Conservation (phyloP, 2,797 vertebrate genomes). For the Pseudochirops corinnae region DNA sequence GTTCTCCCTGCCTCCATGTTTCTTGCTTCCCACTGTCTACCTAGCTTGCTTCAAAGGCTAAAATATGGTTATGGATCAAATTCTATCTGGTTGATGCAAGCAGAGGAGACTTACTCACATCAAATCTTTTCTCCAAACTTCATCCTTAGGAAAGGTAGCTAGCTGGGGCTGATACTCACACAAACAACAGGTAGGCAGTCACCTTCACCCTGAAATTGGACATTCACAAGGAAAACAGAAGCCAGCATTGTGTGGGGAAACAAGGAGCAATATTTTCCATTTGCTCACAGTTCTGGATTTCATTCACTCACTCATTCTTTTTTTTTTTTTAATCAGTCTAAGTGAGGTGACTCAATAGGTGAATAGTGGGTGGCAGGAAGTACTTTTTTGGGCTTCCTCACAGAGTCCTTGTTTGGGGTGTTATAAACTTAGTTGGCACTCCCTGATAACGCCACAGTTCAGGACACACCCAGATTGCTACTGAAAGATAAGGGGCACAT, state of each 20-base stretch:
- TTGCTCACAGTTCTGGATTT: slow-evolving; percentile 58
- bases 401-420: slow-evolving; percentile 33
- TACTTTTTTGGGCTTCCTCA: slow-evolving; percentile 73
- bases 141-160: neutral
- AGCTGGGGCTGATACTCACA: neutral
- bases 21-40: neutral
- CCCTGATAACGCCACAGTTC: neutral
- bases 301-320: slow-evolving; percentile 19
- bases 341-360: slow-evolving; percentile 12
- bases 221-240: slow-evolving; percentile 16
- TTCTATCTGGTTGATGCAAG: neutral
- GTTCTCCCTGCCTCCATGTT: neutral
- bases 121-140: neutral
- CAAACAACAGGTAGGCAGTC: neutral
- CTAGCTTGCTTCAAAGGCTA: neutral
- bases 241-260: neutral
- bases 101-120: neutral
- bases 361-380: slow-evolving; percentile 64
- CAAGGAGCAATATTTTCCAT: slow-evolving; percentile 69
- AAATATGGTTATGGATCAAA: neutral
- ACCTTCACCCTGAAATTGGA: slow-evolving; percentile 16
- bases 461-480: slow-evolving; percentile 40
- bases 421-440: slow-evolving; percentile 37
- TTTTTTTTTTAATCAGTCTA: slow-evolving; percentile 24
- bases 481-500: neutral